A percentile compares a stretch with the other conserved stretches of the same genome.
Evolutionary conservation across 2,888 invertebrate species (phyloP).

Genomic region (Calliopum simillimum): DNA sequence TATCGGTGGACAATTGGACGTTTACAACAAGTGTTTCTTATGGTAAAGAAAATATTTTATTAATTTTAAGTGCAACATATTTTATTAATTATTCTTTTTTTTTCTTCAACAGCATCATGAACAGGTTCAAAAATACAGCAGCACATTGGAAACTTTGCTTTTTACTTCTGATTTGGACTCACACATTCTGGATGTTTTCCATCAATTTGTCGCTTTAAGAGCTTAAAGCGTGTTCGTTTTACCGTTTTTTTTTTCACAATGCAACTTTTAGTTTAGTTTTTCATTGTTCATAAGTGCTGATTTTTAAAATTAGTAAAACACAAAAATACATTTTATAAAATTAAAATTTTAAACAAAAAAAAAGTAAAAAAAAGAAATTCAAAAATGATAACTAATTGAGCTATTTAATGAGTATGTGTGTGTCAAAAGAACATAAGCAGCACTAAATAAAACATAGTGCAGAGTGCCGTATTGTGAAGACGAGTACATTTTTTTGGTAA

Average conservation of each 20-base stretch:
- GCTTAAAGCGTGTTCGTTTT: conserved; percentile 51
- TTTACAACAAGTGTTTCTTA: conserved; percentile 93
- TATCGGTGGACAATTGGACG: conserved; percentile 96
- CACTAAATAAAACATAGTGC: no score
- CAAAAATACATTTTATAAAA: background rate
- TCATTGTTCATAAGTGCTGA: conserved; percentile 25
- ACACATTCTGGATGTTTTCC: conserved; percentile 96
- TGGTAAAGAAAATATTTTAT: conserved; percentile 74
- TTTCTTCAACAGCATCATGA: conserved; percentile 86
- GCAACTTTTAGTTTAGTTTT: conserved; percentile 13
- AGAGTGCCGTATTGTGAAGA: no score
- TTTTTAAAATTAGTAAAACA: background rate
- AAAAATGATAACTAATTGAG: background rate
- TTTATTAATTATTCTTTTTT: conserved; percentile 64
- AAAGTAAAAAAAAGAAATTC: background rate
- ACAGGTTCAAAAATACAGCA: conserved; percentile 96
- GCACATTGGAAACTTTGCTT: conserved; percentile 92
- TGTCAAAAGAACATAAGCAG: background rate
- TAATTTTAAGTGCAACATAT: conserved; percentile 5
- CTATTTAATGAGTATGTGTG: background rate
- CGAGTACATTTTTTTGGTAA: no score
- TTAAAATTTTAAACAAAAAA: background rate
- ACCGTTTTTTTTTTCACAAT: conserved; percentile 3
- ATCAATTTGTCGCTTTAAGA: conserved; percentile 91
- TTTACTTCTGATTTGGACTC: conserved; percentile 97